Conservation (phyloP, 1,140 invertebrate species). For the Pachyrhynchus sulphureomaculatus region DNA sequence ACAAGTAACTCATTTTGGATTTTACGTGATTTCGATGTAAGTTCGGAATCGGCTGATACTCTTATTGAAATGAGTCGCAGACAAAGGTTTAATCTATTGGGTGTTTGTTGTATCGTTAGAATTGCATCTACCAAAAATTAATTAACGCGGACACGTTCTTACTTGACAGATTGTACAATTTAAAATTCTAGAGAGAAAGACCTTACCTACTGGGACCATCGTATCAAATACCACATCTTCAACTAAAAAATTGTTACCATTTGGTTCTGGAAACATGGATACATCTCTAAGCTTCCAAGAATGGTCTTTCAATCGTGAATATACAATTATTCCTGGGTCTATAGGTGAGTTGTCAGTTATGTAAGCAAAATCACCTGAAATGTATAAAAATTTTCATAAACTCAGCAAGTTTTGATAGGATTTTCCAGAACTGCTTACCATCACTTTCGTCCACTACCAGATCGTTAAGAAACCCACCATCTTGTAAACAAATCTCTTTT, state of each 20-base stretch:
- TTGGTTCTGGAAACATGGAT: constrained; percentile 61
- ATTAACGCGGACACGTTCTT: no score
- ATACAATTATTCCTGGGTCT: constrained; percentile 72
- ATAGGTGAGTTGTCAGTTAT: constrained; percentile 65
- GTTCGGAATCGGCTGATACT: no score
- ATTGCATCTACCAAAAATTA: no score
- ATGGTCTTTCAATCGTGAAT: constrained; percentile 59
- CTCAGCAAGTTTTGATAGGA: no score
- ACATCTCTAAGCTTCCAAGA: constrained; percentile 68
- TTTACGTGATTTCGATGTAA: no score
- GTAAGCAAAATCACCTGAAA: constrained; percentile 59
- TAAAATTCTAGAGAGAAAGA: no score
- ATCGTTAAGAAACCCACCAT: constrained; percentile 63
- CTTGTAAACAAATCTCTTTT: constrained; percentile 53
- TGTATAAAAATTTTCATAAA: no score
- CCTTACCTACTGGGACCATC: constrained; percentile 49
- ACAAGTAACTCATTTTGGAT: no score
- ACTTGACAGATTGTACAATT: no score
- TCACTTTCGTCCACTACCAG: constrained; percentile 68
- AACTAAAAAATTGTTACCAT: constrained; percentile 60
- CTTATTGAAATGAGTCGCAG: no score
- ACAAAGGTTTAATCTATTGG: no score
- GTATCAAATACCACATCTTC: constrained; percentile 57
- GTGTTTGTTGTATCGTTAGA: no score
- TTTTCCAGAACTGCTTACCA: constrained; percentile 46